Base-by-base conservation (phyloP, 2,113 vertebrate species). In the Boulengeromyrus knoepffleri region DNA sequence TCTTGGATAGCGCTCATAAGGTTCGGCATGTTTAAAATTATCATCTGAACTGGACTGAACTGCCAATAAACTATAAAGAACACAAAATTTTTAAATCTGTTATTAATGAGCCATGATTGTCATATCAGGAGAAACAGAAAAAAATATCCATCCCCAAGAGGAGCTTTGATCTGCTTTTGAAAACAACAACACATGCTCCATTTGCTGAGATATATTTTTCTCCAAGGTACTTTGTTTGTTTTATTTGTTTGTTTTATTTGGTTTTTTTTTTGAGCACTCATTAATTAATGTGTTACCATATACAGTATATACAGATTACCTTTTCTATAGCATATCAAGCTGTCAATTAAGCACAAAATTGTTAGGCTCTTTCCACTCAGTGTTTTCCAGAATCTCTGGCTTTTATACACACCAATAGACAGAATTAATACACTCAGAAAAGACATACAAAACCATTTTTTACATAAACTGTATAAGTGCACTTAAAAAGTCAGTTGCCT, bases 251-350 rank as follows among this genome's bases (percentile, higher is more conserved):
- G 80, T 46, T 46, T 42, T 39, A 39, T 39, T 39, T 39, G 36
- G n/a, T n/a, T n/a, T 39, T 6, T 47, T 90, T 47, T 45, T 86
- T 50, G 77, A 89, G 58, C 58, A 87, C 86, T 89, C 74, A 91
- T 89, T 89, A 90, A 91, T 90, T 91, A 85, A 90, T 89, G 36
- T 42, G 92, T 92, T 93, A 77, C 90, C 91, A 91, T 91, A 89
- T 91, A 31, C 31, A 31, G 31, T n/a, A 89, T 91, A 89, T 70
- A 92, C 80, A 49, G 31, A 53, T 46, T 24, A 62, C 31, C 83
- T 50, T 66, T 36, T 80, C 31, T 89, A 91, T 91, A 89, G 90
- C 45, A 45, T 47, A 10, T 50, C 17, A 66, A 27, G 56, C 50
- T 21, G 3, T 77, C 56, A 89, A 12, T 7, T 10, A 87, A 85